Base-by-base conservation (phyloP, 1,140 invertebrate species). In the Colletes latitarsis region DNA sequence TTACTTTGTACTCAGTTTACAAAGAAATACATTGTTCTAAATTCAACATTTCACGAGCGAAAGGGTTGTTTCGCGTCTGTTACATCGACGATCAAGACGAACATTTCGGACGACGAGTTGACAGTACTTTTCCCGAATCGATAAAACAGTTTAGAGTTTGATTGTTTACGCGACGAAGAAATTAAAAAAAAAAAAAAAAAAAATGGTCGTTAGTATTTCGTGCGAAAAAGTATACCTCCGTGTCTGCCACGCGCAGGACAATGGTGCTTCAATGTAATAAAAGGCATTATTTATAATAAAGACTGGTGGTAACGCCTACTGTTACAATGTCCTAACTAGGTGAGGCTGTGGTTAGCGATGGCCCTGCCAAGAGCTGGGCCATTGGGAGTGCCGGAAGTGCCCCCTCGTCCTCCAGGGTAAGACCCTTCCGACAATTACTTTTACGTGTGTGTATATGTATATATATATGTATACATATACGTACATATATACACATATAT, bases 321-420 rank as follows among this genome's bases (percentile, higher is more conserved):
- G 87, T 89, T 90, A 89, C 92, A 89, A 93, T 93, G 92, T 93
- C 92, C 90, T 90, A 91, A 92, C 88, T 93, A 93, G 92, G 93
- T 93, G 93, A 93, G 92, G 91, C 93, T 92, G 92, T 93, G 93
- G 91, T 92, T 93, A 93, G 88, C 89, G 93, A 93, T 93, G 92
- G 93, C 92, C 92, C 93, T 91, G 92, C 90, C 86, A 93, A 93
- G 89, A 93, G 92, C 90, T 93, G 93, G 93, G 92, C 92, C 90
- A 93, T 93, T 93, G 92, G 92, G 91, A 93, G 90, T 91, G 91
- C 93, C 90, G 93, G 93, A 93, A 93, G 90, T 88, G 90, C 92
- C 91, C 92, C 93, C 93, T 93, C 93, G 88, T 94, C 94, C 93
- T 94, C 94, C 93, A 94, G 94, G 94, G 94, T 95, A 95, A 95